Base-by-base conservation (phyloP, 2,113 vertebrate genomes). In the Sinocyclocheilus grahami region DNA sequence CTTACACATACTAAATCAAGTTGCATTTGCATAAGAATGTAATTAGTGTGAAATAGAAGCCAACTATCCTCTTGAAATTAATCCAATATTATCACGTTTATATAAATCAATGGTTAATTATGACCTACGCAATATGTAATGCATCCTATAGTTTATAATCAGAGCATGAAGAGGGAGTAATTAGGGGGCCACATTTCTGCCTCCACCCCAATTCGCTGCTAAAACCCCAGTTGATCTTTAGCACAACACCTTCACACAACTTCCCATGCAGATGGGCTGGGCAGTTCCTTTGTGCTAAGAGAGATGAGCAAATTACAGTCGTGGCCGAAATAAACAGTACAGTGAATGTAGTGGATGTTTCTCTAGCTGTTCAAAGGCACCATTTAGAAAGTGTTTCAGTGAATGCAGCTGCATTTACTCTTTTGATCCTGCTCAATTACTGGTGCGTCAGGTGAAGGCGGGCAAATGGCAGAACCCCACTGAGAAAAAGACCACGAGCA, bases 371-470 rank as follows among this genome's bases (percentile, higher is more conserved):
- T 84, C 48, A 76, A 84, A 84, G 69, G 82, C 14, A 42, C 82
- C 69, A 74, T 84, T 42, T 84, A 74, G 24, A 24, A 24, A 84
- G 82, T 5, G 48, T 85, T 86, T 89, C 83, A 77, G 48, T 81
- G 76, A 78, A 83, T 46, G 71, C 60, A 76, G 81, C 76, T 84
- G 48, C 22, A 33, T 77, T 86, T 55, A 55, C 75, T 87, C 77
- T 80, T 87, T 82, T 86, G 58, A 86, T 86, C 81, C 39, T 63
- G 12, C 62, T 80, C 81, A 86, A 82, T 89, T 89, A 83, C 74
- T 71, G 77, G 24, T 48, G 53, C 22, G 27, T 71, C 78, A 83
- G 3, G 77, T 53, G 60, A 76, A 60, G 76, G 51, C 58, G n/a
- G 55, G 75, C 48, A 63, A 84, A 63, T 79, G 39, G 58, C 46